Conservation (phyloP, 2,797 vertebrate genomes). For the Novumbra hubbsi region DNA sequence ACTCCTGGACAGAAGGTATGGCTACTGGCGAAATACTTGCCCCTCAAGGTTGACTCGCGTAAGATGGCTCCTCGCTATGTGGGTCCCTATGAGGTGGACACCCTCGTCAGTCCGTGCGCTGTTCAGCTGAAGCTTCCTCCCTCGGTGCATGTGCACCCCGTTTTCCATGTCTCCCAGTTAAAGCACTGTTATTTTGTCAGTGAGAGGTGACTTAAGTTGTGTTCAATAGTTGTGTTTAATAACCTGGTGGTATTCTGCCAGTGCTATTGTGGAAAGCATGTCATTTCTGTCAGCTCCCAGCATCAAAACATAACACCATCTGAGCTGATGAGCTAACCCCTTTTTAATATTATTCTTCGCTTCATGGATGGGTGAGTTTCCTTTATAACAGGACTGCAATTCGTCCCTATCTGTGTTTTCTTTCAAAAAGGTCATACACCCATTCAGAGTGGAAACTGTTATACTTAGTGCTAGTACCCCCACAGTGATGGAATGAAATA, state of each 20-base stretch:
- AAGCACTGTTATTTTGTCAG: constrained; percentile 11
- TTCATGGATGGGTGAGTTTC: neutral
- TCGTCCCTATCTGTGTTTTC: neutral
- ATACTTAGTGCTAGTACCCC: neutral
- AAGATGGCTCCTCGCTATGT: too few relatives aligned
- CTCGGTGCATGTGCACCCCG: too few relatives aligned
- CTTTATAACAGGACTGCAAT: neutral
- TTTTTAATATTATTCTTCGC: neutral
- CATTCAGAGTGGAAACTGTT: too few relatives aligned
- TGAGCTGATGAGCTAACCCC: neutral
- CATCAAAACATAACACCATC: neutral
- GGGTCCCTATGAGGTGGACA: too few relatives aligned
- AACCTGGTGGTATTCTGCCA: neutral
- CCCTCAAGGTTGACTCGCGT: too few relatives aligned
- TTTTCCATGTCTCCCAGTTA: constrained; percentile 2
- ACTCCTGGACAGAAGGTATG: too few relatives aligned
- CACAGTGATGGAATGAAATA: neutral
- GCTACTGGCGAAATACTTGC: too few relatives aligned
- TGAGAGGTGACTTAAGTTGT: constrained; percentile 3
- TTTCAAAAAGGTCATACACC: neutral
- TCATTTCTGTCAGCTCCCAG: constrained; percentile 13
- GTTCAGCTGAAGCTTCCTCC: too few relatives aligned
- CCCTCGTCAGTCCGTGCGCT: too few relatives aligned
- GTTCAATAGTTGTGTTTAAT: constrained; percentile 7
- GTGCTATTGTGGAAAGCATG: constrained; percentile 13